These are phyloP conservation scores for Meteorus colon DNA, from an alignment of 2,888 invertebrate genomes.

Conservation along the genomic window DNA sequence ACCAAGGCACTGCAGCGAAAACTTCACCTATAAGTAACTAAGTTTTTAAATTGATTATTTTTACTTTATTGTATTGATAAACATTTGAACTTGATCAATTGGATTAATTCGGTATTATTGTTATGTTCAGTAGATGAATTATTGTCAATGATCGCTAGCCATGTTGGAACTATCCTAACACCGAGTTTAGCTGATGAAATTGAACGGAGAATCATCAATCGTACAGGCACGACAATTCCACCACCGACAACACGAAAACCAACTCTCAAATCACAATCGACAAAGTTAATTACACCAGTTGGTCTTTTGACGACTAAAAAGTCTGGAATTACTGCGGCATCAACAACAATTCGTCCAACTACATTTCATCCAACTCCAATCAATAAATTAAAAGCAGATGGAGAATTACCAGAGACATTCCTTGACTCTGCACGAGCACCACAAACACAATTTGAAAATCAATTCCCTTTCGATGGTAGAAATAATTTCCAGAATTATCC, in stretches of 20 bases:
- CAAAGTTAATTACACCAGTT: slow-evolving; percentile 31
- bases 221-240: slow-evolving; percentile 41
- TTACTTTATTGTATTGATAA: background rate
- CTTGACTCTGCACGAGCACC: slow-evolving; percentile 35
- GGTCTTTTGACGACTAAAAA: slow-evolving; percentile 41
- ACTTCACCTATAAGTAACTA: slow-evolving; percentile 56
- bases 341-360: slow-evolving; percentile 40
- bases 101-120: background rate
- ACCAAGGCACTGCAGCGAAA: slow-evolving; percentile 53
- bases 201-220: slow-evolving; percentile 48
- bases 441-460: slow-evolving; percentile 35
- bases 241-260: slow-evolving; percentile 23
- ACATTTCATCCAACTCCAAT: background rate
- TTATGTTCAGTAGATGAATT: slow-evolving; percentile 56
- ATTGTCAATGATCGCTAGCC: slow-evolving; percentile 58
- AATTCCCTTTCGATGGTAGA: slow-evolving; percentile 36
- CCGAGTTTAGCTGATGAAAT: slow-evolving; percentile 54
- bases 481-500: slow-evolving; percentile 26
- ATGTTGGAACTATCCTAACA: slow-evolving; percentile 59
- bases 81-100: background rate
- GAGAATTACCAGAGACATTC: background rate
- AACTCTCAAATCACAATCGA: background rate
- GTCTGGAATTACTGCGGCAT: slow-evolving; percentile 37
- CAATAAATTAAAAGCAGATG: background rate
- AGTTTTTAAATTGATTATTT: background rate